These are phyloP conservation scores for Hirtodrosophila confusa DNA, from an alignment of 2,888 invertebrate species.

Conservation along the genomic window DNA sequence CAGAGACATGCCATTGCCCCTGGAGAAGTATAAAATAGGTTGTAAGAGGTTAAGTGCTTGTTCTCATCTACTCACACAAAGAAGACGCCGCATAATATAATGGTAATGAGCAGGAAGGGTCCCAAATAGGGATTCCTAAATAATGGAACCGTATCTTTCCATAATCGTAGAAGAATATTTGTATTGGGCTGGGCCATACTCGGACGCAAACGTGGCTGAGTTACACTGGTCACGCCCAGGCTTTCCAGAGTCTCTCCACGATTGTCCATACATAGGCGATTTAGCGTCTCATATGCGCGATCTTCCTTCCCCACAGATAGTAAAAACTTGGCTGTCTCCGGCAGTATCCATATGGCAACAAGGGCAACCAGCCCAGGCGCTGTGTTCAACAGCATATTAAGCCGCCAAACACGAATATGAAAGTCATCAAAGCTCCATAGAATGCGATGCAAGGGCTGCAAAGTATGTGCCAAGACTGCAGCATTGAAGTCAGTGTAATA, in stretches of 20 bases:
- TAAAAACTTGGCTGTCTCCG: constrained; percentile 48
- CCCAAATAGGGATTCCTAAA: constrained; percentile 10
- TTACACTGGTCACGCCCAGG: constrained; percentile 27
- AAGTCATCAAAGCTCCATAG: not conserved
- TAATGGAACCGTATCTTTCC: constrained; percentile 11
- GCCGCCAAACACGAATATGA: constrained; percentile 35
- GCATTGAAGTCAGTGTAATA: not conserved
- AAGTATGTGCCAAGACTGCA: constrained; percentile 5
- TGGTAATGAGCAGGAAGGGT: not conserved
- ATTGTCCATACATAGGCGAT: constrained; percentile 35
- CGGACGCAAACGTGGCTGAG: not conserved
- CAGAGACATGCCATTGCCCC: constrained; percentile 27
- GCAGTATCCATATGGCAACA: constrained; percentile 5
- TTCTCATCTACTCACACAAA: constrained; percentile 28
- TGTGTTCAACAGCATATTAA: constrained; percentile 9
- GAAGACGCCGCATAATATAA: constrained; percentile 10
- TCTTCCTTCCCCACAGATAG: constrained; percentile 6
- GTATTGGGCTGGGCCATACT: not conserved
- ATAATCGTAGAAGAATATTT: constrained; percentile 2
- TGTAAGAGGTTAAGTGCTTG: too few species aligned
- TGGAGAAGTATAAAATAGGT: not conserved
- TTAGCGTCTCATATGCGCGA: constrained; percentile 27
- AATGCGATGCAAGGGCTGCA: constrained; percentile 11
- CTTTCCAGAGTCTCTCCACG: constrained; percentile 23
- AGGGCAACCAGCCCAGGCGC: constrained; percentile 19